Base-by-base conservation (phyloP, 1,140 invertebrate species). In the Melitaea cinxia region DNA sequence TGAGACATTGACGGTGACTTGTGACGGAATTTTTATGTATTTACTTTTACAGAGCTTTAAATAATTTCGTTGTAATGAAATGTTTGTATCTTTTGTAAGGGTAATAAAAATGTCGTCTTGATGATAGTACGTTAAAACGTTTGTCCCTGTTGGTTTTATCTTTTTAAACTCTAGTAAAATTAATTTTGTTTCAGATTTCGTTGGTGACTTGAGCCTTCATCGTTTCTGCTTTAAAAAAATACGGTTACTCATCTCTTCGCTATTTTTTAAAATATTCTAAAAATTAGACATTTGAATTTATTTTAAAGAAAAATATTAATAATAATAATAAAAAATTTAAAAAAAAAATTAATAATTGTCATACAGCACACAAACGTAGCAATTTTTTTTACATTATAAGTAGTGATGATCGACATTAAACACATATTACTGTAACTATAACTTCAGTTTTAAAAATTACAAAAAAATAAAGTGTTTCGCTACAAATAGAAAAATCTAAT, bases 401-500 rank as follows among this genome's bases (percentile, higher is more conserved):
- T 23, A 23, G 10, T 3, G 23, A 47, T 47, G 42, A 23, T 6
- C 15, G 5, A 2, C 5, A 19, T 47, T 5, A 1, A 4, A 23
- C 9, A 24, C 7, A 39, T 39, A 7, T 42, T 6, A 17, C 14
- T 23, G 17, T 42, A 17, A 17, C 14, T 23, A 12, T 3, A 47
- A 21, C 21, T 47, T n/a, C 10, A 47, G 0, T 9, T 45, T 12
- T 21, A 47, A 21, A 0, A n/a, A 21, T 9, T 4, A 5, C 1
- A 47, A 6, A 23, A 23, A 9, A 47, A 47, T 47, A 17, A 23
- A 21, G 19, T 10, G 23, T 21, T 47, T 47, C 19, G 42, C 17
- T 47, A 35, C 10, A 49, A 60, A 55, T 26, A 64, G 61, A 52
- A 42, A 59, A 58, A 68, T 78, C 75, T 87, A 78, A 86, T 86